Percentiles rank a stretch among this genome's conserved stretches.
These are phyloP conservation scores for Myopa testacea DNA, from an alignment of 2,888 invertebrate species.

Conservation along the genomic window DNA sequence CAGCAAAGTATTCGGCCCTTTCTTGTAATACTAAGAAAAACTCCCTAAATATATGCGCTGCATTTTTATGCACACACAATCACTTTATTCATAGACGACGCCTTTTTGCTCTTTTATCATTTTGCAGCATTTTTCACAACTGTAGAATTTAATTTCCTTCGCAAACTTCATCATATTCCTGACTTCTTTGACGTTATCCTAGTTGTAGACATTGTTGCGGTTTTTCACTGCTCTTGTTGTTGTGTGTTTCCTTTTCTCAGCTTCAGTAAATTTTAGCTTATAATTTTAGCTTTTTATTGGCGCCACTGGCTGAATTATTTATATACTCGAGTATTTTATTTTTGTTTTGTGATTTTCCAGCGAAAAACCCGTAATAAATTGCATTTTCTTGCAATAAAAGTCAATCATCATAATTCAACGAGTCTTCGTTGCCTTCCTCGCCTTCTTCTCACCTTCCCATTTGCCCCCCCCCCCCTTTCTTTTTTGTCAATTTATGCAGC, in stretches of 20 bases:
- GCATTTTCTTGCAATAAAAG: slow-evolving; percentile 60
- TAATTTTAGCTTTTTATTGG: background rate
- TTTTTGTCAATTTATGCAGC: background rate
- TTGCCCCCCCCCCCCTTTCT: background rate
- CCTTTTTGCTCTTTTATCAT: too few relatives aligned
- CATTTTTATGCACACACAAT: too few relatives aligned
- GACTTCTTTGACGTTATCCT: background rate
- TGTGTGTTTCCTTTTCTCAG: background rate
- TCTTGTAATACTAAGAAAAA: too few relatives aligned
- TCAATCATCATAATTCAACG: slow-evolving; percentile 61
- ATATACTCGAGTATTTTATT: background rate
- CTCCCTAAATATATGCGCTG: too few relatives aligned
- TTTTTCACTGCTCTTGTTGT: background rate
- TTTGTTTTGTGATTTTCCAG: background rate
- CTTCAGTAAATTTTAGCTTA: background rate
- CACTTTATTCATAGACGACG: too few relatives aligned
- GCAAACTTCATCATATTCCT: too few relatives aligned
- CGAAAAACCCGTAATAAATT: slow-evolving; percentile 55
- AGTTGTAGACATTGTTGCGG: background rate
- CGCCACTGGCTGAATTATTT: background rate
- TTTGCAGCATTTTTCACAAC: too few relatives aligned
- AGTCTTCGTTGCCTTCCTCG: background rate
- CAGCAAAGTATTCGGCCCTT: too few relatives aligned
- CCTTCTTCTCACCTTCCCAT: background rate
- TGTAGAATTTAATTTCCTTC: too few relatives aligned